Evolutionary conservation across 2,888 invertebrate genomes (phyloP), one percentile per base, ranked within the genome.

Genomic region (Polydesmus complanatus): DNA sequence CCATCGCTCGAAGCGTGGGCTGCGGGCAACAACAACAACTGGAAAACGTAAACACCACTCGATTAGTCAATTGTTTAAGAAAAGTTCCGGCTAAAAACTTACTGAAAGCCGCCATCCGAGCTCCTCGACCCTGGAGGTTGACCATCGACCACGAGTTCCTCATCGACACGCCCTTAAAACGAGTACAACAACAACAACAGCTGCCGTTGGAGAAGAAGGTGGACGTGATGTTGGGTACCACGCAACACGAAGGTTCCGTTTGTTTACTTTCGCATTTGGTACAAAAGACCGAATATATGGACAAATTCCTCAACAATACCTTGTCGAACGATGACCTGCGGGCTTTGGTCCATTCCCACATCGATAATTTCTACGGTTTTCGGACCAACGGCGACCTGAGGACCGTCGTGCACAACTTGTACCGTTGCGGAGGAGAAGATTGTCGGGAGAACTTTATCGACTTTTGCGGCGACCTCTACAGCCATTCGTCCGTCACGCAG

Each of bases 111-210:
- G 62, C 69, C 1, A 60, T 65, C 54, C 23, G 26, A 2, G 61
- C 68, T 49, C 64, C 67, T 2, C 63, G 66, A 53, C 63, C 64
- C 21, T 72, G 69, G 68, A 61, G 70, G 55, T 70, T 72, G 0
- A 65, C 66, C 21, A 63, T 69, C 37, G 71, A 71, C 59, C 64
- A 59, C 1, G 58, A 64, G 0, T 50, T 70, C 0, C 62, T 72
- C 21, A 58, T 65, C 0, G 67, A 65, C 25, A 66, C 67, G 25
- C 68, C 69, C 1, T 26, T 69, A 21, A 48, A 62, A 25, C 61
- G 61, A 0, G 56, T 66, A 19, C 56, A 63, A 2, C 56, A 62
- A 19, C n/a, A n/a, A n/a, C n/a, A n/a, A n/a, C n/a, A n/a, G n/a
- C n/a, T n/a, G n/a, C 58, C 61, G 1, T 61, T 62, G 23, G 54